Conservation (phyloP, 2,797 vertebrate genomes). For the Phrynocephalus vlangalii region DNA sequence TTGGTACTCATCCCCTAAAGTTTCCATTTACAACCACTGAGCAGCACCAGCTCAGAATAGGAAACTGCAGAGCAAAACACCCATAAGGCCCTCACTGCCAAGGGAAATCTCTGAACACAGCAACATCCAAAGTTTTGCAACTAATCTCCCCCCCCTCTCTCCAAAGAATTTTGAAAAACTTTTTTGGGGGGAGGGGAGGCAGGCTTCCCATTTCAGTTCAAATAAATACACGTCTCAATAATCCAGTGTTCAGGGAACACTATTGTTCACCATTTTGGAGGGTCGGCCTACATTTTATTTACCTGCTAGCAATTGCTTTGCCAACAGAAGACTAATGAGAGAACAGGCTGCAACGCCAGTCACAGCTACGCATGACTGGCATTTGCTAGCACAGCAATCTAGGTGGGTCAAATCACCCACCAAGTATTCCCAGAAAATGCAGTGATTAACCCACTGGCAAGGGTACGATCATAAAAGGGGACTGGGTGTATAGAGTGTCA, state of each 20-base stretch:
- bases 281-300: background rate
- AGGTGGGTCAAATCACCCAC: slow-evolving; percentile 6
- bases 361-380: background rate
- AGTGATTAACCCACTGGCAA: slow-evolving; percentile 13
- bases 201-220: too few relatives aligned
- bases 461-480: slow-evolving; percentile 29
- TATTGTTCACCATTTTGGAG: background rate
- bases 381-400: slow-evolving; percentile 13
- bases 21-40: background rate
- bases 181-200: too few relatives aligned
- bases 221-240: too few relatives aligned
- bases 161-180: background rate
- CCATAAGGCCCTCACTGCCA: background rate
- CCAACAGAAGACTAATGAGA: background rate
- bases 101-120: background rate
- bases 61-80: background rate
- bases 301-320: background rate
- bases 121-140: background rate
- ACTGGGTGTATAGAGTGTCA: background rate
- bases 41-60: background rate
- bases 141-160: background rate
- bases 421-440: slow-evolving; percentile 11
- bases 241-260: background rate
- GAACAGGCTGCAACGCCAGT: background rate
- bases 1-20: background rate